Conservation (phyloP, 2,113 vertebrate genomes). For the Tympanuchus pallidicinctus region DNA sequence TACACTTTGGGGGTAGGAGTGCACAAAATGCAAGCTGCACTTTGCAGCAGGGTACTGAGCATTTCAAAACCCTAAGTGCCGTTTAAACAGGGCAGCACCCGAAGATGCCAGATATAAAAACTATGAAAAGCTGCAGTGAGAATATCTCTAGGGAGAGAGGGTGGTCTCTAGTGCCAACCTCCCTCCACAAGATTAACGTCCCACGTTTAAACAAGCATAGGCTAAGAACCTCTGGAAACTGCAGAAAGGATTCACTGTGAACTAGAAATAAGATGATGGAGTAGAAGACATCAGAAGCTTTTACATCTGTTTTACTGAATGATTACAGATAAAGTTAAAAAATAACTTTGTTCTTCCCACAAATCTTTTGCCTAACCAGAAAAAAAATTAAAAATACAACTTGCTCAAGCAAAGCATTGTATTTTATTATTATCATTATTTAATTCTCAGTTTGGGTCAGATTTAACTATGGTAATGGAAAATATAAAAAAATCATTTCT, state of each 20-base stretch:
- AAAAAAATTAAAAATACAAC: neutral
- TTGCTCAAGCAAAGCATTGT: neutral
- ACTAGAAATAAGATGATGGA: accelerated
- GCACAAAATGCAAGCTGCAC: accelerated
- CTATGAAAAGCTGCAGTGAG: neutral
- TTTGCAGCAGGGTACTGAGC: neutral
- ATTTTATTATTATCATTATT: neutral
- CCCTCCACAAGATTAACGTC: neutral
- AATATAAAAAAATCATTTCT: accelerated
- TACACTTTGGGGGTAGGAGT: accelerated
- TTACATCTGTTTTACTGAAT: neutral
- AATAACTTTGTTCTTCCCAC: neutral
- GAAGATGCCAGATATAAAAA: neutral
- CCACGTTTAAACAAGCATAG: neutral
- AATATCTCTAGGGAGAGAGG: neutral
- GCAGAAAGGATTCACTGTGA: accelerated
- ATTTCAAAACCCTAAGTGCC: neutral
- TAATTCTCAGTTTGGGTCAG: neutral
- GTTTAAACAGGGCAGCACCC: neutral
- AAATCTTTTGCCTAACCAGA: neutral
- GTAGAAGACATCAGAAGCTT: neutral
- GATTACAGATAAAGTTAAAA: neutral
- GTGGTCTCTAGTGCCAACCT: neutral
- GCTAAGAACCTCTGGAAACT: neutral
- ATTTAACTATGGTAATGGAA: neutral